These are phyloP conservation scores for Malurus alboscapulatus DNA, from an alignment of 2,113 vertebrate genomes.

Conservation along the genomic window DNA sequence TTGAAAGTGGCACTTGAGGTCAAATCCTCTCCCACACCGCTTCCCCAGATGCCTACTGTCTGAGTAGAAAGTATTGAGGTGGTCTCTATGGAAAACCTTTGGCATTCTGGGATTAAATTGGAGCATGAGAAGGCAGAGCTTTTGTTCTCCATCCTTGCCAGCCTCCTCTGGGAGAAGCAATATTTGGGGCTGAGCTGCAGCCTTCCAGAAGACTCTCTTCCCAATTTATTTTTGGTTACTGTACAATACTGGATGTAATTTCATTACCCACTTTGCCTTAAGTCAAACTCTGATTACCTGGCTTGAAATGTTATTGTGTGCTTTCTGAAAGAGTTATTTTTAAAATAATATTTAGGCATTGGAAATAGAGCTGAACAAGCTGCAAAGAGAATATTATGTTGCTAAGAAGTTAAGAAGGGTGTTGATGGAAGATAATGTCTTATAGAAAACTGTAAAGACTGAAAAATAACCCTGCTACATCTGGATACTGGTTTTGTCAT, in stretches of 20 bases:
- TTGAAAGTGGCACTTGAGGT: neutral
- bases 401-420: neutral
- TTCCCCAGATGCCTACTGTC: neutral
- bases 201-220: neutral
- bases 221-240: neutral
- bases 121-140: neutral
- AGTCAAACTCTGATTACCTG: neutral
- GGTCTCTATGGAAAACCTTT: neutral
- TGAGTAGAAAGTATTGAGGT: neutral
- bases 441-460: neutral
- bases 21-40: neutral
- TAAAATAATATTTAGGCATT: neutral
- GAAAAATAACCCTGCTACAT: neutral
- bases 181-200: neutral
- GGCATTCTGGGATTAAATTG: neutral
- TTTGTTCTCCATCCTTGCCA: neutral
- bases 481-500: neutral
- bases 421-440: neutral
- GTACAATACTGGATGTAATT: neutral
- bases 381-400: neutral
- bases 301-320: neutral
- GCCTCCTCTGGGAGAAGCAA: neutral
- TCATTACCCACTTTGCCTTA: neutral
- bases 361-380: neutral
- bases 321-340: constrained; percentile 4